These are phyloP conservation scores for Zaprionus lachaisei DNA, from an alignment of 1,140 invertebrate genomes.

Conservation along the genomic window DNA sequence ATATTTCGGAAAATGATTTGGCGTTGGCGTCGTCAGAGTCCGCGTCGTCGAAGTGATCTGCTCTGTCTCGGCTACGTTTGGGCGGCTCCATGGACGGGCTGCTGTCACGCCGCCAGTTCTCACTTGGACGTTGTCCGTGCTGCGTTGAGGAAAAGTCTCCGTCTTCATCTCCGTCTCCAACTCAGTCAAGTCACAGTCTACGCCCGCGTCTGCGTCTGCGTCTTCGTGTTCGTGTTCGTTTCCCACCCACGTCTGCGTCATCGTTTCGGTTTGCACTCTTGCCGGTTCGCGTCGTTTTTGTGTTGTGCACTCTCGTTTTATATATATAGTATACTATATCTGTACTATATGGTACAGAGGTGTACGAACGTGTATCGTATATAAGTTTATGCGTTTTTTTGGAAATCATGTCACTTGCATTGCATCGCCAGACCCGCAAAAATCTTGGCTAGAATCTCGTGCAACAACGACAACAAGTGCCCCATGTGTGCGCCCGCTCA, in stretches of 20 bases:
- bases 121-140: constrained; percentile 69
- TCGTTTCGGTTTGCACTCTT: constrained; percentile 37
- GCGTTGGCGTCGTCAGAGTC: constrained; percentile 40
- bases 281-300: constrained; percentile 33
- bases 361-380: constrained; percentile 8
- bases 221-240: neutral
- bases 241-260: constrained; percentile 6
- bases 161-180: neutral
- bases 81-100: constrained; percentile 71
- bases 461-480: constrained; percentile 30
- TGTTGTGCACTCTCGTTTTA: constrained; percentile 18
- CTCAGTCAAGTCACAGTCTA: neutral
- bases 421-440: constrained; percentile 51
- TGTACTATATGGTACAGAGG: constrained; percentile 51
- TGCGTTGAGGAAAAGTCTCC: constrained; percentile 44
- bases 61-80: constrained; percentile 20
- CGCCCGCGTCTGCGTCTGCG: neutral
- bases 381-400: constrained; percentile 69
- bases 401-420: constrained; percentile 78
- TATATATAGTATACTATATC: constrained; percentile 26
- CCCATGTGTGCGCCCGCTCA: constrained; percentile 4
- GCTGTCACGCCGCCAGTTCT: constrained; percentile 66
- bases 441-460: constrained; percentile 50
- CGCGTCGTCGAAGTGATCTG: constrained; percentile 22
- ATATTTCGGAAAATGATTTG: constrained; percentile 71